Evolutionary conservation across 1,140 invertebrate species (phyloP), one percentile per base, ranked within the genome.

Genomic region (Micrasema longulum): DNA sequence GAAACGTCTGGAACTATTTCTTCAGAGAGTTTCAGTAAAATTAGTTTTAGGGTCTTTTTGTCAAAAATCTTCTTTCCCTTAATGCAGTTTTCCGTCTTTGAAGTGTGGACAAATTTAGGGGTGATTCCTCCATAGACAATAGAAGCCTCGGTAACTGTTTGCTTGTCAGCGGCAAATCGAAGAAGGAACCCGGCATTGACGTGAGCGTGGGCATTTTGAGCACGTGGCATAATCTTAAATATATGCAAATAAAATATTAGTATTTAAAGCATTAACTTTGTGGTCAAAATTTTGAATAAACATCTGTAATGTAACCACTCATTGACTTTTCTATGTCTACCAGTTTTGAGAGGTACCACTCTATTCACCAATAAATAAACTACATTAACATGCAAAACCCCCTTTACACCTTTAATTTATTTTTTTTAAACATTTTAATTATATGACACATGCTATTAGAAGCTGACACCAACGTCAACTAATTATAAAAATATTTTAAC

Each of bases 101-200:
- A 87, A 85, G 92, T 92, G 76, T 92, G 91, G 20, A 90, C 87
- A 78, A 93, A 93, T 16, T 86, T 77, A 6, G 87, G 81, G 74
- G 84, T 87, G 48, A 94, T 92, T 53, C 89, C 90, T 4, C 92
- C 90, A 76, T 85, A 91, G 2, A 90, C 83, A 50, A 86, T 79
- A 6, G 82, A 84, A 1, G 87, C 89, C 48, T 84, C 85, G 41
- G 87, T 81, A 10, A 87, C 38, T 9, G 76, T 5, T 4, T 76
- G 75, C 1, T 79, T 73, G 16, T 81, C 78, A 26, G 76, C 71
- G 43, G 89, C 84, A 5, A 93, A 81, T 81, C 89, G 87, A 43
- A 91, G 87, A 2, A 89, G 80, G 78, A 95, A 92, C 20, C 89
- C 92, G 55, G 90, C 91, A 78, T 92, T 93, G 0, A 94, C 88